Evolutionary conservation across 2,888 invertebrate genomes (phyloP), one percentile per base, ranked within the genome.

Genomic region (Cloeon dipterum): DNA sequence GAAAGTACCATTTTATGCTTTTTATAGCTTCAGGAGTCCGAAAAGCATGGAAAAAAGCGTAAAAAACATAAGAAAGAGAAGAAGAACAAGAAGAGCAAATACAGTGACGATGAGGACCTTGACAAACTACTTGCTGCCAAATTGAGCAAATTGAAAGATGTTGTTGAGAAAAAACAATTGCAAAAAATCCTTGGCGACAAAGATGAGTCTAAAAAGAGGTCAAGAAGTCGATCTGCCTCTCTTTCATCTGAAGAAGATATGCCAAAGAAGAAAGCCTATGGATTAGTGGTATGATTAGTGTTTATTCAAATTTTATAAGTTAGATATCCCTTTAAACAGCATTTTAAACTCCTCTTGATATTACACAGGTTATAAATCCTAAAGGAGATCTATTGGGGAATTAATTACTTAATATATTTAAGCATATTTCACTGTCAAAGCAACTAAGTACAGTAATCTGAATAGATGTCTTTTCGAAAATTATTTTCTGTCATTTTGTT

Each of bases 81-180:
- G 42, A 44, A 47, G 20, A 45, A 46, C 41, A 55, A 52, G 38
- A 55, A 49, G 44, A 51, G 49, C 37, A 52, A 40, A 38, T 50
- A 49, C 39, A 48, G 52, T 42, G 42, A 41, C 25, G 59, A 58
- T 35, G 52, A 53, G 39, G 64, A 69, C 47, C 56, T 82, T 14
- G 77, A 79, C 52, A 63, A 66, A 42, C 62, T 74, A 46, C 57
- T 83, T 37, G 70, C 74, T 45, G 68, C 68, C 42, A 78, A 75
- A 50, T 68, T 74, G 41, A 74, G 67, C 50, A 68, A 73, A 42
- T 55, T 79, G 0, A 67, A 69, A 50, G 63, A 63, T 42, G 56
- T 62, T 50, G 49, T 65, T 14, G 64, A 50, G 49, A 52, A 56
- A 56, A 56, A 47, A 50, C 50, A 53, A 45, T 46, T 54, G 42